Percentiles rank a stretch among this genome's conserved stretches.
These are phyloP conservation scores for Artibeus lituratus DNA, from an alignment of 2,797 vertebrate genomes.

Conservation along the genomic window DNA sequence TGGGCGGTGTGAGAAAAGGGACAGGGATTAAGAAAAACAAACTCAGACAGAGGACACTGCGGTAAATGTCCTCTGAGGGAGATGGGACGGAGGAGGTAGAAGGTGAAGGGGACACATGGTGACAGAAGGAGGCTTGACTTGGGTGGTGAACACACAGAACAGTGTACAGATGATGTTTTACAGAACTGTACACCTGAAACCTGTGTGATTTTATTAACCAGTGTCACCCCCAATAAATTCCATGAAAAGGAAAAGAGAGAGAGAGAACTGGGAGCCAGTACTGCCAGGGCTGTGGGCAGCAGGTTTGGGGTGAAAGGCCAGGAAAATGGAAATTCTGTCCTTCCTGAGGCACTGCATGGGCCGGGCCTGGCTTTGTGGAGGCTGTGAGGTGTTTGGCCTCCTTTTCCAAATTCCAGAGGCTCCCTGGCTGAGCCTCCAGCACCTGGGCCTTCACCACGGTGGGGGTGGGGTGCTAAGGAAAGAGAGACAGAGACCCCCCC, in stretches of 20 bases:
- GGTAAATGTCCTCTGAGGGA: background rate
- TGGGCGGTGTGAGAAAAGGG: background rate
- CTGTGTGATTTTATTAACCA: background rate
- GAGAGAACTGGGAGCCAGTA: background rate
- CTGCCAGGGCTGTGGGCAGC: background rate
- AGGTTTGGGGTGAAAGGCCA: background rate
- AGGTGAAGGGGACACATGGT: background rate
- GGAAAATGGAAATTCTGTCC: accelerated
- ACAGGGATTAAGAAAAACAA: background rate
- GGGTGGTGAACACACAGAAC: background rate
- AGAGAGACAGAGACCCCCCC: background rate
- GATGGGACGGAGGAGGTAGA: background rate
- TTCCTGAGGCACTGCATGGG: accelerated
- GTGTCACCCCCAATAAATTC: background rate
- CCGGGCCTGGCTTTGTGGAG: background rate
- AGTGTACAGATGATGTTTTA: accelerated
- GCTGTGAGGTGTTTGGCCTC: background rate
- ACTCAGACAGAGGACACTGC: background rate
- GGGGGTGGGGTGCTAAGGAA: background rate
- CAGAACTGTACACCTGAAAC: background rate
- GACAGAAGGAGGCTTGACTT: background rate
- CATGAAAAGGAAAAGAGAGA: background rate
- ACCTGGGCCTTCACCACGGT: background rate
- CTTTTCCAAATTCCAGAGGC: background rate
- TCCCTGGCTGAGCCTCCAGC: background rate